phyloP scores from a whole-genome alignment of 92 coral and sea anemone species.

The Porites rus region DNA sequence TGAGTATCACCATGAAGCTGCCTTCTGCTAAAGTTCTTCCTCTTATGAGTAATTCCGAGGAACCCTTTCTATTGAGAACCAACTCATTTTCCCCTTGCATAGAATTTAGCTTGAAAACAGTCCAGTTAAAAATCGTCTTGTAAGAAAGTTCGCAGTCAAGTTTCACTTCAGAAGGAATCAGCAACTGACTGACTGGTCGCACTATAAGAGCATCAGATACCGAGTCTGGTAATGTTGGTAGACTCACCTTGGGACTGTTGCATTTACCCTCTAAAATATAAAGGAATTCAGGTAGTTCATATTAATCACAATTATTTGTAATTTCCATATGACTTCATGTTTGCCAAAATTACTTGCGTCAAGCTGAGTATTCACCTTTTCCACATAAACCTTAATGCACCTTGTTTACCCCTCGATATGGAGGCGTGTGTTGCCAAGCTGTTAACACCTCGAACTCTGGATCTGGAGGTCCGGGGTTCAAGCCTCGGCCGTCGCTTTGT shows the following conservation, averaged over 20 bases:
- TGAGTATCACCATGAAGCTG: slow-evolving; percentile 40
- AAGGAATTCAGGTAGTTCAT: background rate
- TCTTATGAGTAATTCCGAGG: slow-evolving; percentile 28
- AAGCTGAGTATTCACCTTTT: no score
- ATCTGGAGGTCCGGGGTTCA: no score
- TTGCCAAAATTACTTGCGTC: no score
- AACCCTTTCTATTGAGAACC: slow-evolving; percentile 11
- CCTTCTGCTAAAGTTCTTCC: slow-evolving; percentile 40
- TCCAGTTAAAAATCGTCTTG: slow-evolving; percentile 41
- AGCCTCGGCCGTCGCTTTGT: no score
- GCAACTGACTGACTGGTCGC: slow-evolving; percentile 26
- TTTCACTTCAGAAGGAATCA: slow-evolving; percentile 25
- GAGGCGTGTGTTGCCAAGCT: no score
- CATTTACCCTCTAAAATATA: slow-evolving; percentile 15
- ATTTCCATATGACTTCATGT: no score
- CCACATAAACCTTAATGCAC: no score
- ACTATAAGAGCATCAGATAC: slow-evolving; percentile 8
- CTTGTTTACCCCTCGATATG: no score
- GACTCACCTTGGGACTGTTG: slow-evolving; percentile 49
- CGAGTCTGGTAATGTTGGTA: slow-evolving; percentile 26
- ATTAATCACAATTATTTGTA: no score
- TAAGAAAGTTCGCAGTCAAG: slow-evolving; percentile 33
- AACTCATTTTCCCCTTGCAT: background rate
- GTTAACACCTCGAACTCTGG: no score
- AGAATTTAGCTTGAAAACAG: slow-evolving; percentile 22